Base-by-base conservation (phyloP, 1,140 invertebrate species). In the Bombus pascuorum region DNA sequence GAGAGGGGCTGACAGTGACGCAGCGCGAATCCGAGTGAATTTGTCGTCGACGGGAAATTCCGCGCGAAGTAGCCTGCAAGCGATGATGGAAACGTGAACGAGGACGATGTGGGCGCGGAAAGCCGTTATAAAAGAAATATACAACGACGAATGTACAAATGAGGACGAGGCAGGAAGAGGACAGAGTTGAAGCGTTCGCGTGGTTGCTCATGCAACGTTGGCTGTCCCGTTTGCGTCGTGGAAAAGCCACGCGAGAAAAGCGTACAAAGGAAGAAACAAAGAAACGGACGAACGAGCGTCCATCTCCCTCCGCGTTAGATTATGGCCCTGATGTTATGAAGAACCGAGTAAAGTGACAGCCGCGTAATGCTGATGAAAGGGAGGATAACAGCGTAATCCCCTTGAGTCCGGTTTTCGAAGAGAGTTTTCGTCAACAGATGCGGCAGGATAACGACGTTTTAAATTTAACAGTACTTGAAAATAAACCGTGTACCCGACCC, bases 331-430 rank as follows among this genome's bases (percentile, higher is more conserved):
- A 75, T 75, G 68, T 74, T 74, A 83, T 18, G 76, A 82, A 76
- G 89, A 88, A 87, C 59, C 79, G 68, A 37, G 75, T 39, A 57
- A 71, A 84, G 81, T 79, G 89, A 83, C 85, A 86, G 85, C 42
- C 82, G 71, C 62, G 86, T 65, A 85, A 85, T 75, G 85, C 71
- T 83, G 88, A 90, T 89, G 88, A 89, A 90, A 90, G 81, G 65
- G 77, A 86, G 88, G 87, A 89, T 89, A 83, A 74, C 83, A 42
- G 81, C 75, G 79, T 89, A 89, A 90, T 90, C 88, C 85, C 81
- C 77, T 68, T 32, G 81, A 75, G 85, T 89, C 87, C 81, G 77
- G 72, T 87, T 83, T 37, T 72, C 66, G 72, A 73, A 74, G 71
- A 81, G 77, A 62, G 70, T 65, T 66, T 44, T 83, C 81, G 84